A percentile compares a stretch with the other conserved stretches of the same genome.
phyloP scores from a whole-genome alignment of 2,797 vertebrate species.

The Cyclopterus lumpus region DNA sequence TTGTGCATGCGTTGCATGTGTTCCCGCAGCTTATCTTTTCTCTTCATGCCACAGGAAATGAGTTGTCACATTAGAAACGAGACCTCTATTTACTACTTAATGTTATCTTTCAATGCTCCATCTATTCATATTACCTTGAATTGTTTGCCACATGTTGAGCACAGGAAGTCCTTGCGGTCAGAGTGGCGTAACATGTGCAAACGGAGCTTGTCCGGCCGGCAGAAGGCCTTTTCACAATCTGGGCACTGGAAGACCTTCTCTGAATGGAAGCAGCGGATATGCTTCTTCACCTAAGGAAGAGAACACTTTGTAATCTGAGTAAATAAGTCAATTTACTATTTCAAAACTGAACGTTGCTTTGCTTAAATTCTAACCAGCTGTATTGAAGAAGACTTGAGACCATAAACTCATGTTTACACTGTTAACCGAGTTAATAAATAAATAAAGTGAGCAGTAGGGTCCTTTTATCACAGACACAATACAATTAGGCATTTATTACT shows the following conservation, averaged over 20 bases:
- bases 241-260: conserved; percentile 97
- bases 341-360: neutral
- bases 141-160: conserved; percentile 98
- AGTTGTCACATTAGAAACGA: neutral
- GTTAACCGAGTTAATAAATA: neutral
- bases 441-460: neutral
- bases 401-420: neutral
- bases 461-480: too few relatives aligned
- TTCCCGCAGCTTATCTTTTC: conserved; percentile 97
- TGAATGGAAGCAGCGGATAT: conserved; percentile 97
- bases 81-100: neutral
- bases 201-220: conserved; percentile 95
- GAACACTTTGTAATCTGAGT: conserved; percentile 5
- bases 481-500: conserved; percentile 31
- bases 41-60: conserved; percentile 74
- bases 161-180: conserved; percentile 97
- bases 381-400: neutral
- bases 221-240: conserved; percentile 97
- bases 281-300: conserved; percentile 92
- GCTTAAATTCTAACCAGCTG: neutral
- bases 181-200: conserved; percentile 98
- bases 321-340: neutral
- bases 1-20: conserved; percentile 99
- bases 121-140: conserved; percentile 88
- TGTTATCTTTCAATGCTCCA: neutral